A percentile compares a stretch with the other conserved stretches of the same genome.
Evolutionary conservation across 2,113 vertebrate species (phyloP).

Genomic region (Brienomyrus brachyistius): DNA sequence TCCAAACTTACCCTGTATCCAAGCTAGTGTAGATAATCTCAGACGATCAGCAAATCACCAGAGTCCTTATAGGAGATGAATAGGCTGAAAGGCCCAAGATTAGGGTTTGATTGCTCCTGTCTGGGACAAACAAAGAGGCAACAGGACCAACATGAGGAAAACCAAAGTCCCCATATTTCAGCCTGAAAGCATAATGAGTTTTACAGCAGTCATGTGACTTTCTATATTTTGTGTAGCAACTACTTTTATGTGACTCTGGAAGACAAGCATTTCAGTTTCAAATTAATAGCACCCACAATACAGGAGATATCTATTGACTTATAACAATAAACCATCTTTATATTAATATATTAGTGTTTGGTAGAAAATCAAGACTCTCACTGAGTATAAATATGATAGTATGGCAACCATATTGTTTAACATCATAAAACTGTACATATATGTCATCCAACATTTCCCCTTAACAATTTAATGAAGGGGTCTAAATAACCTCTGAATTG

Average conservation of each 20-base stretch:
- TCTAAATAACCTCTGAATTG: neutral
- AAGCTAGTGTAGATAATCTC: neutral
- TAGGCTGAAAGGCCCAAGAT: neutral
- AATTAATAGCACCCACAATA: neutral
- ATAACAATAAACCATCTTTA: neutral
- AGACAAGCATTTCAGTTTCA: neutral
- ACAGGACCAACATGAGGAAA: neutral
- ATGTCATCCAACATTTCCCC: neutral
- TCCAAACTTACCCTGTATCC: neutral
- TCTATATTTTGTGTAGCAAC: neutral
- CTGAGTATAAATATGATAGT: neutral
- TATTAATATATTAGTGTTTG: neutral
- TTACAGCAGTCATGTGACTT: neutral
- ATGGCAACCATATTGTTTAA: too few relatives aligned
- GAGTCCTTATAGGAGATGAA: neutral
- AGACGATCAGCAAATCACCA: neutral
- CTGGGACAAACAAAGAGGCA: neutral
- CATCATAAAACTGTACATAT: neutral
- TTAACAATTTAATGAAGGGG: neutral
- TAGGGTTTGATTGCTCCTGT: too few relatives aligned
- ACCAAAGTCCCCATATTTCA: neutral
- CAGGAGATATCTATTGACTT: neutral
- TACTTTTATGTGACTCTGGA: neutral
- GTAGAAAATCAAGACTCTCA: neutral
- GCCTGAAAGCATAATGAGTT: neutral